Base-by-base conservation (phyloP, 2,888 invertebrate species). In the Crematogaster levior region DNA sequence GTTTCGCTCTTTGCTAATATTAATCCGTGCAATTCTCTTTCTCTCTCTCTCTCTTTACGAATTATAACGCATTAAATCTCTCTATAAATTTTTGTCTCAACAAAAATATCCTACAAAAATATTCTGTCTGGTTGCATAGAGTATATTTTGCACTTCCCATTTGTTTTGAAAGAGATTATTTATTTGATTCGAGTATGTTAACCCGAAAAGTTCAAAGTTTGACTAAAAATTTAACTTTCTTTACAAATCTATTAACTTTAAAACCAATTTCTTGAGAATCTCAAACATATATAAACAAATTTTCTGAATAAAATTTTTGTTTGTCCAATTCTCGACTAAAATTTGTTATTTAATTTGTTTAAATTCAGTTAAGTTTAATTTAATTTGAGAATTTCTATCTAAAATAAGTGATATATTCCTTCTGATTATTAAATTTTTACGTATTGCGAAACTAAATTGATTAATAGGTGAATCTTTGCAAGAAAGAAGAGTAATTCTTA, bases 1-100 rank as follows among this genome's bases (percentile, higher is more conserved):
- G 70, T 37, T 24, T 56, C 56, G 37, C 60, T 56, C 37, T 70
- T 56, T 34, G 34, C 56, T 37, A 53, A 56, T 70, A 70, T 70
- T 70, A 70, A 70, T 70, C 58, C 56, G 24, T 18, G 21, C 24
- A 10, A 10, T 9, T 40, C 40, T 15, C 24, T 63, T 9, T 40
- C 15, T 34, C 7, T 61, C 21, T 37, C 34, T 10, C 51, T n/a
- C 46, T 34, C 21, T 24, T 18, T 37, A 21, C 58, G 56, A 53
- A 15, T 12, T 34, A 3, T 18, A 12, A 70, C 18, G 34, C 37
- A 9, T 56, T 18, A 56, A 56, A 37, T 56, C 37, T 56, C 24
- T 56, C 18, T 70, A 46, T n/a, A 6, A 58, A 70, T 37, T 56
- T 70, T 53, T 56, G 18, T 24, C 6, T 5, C 5, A 21, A 51